Evolutionary conservation across 2,113 vertebrate species (phyloP).

Genomic region (Leptocoma aspasia): DNA sequence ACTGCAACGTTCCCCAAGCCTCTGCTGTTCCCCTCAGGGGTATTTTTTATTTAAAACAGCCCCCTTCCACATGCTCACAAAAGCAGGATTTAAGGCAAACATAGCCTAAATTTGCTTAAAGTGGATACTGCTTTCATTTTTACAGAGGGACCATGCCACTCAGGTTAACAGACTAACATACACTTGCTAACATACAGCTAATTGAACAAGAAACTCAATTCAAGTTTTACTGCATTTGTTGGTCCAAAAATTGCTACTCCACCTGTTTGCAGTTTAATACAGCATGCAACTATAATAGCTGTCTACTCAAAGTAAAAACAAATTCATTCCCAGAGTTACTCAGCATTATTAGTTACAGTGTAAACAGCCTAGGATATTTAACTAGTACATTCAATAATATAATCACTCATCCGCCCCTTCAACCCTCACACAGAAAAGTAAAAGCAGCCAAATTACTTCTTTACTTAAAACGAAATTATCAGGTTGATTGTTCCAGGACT

Average conservation of each 20-base stretch:
- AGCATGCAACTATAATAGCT: background rate
- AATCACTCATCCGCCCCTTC: background rate
- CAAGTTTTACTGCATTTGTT: background rate
- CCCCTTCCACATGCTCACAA: background rate
- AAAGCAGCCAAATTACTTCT: background rate
- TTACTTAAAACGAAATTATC: background rate
- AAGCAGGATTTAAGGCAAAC: background rate
- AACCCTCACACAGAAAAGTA: background rate
- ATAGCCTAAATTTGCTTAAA: background rate
- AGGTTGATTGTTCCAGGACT: background rate
- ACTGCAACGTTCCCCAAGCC: rapidly evolving
- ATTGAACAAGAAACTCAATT: background rate
- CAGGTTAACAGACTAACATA: background rate
- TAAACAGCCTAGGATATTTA: background rate
- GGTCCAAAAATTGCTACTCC: background rate
- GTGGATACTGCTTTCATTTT: background rate
- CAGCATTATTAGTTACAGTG: background rate
- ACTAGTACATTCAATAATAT: background rate
- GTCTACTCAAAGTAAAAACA: background rate
- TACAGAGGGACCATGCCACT: rapidly evolving
- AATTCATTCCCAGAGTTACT: background rate
- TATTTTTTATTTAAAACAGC: background rate
- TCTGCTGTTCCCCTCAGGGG: background rate
- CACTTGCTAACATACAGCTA: background rate
- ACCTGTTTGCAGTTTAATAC: background rate